phyloP scores from a whole-genome alignment of 1,140 invertebrate genomes.

The Macrobrachium rosenbergii region DNA sequence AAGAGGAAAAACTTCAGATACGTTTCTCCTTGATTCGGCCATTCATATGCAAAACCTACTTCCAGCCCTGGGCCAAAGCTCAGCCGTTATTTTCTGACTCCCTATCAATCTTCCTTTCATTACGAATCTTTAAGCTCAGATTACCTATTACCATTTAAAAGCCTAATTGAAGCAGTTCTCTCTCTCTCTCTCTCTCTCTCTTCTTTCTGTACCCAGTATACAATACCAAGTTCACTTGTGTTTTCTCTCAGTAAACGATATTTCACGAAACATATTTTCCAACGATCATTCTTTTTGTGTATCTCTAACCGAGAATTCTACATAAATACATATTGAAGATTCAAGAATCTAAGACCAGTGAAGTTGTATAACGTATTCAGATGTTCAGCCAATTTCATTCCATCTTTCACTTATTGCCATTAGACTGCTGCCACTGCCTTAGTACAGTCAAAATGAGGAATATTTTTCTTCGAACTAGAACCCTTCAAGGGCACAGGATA shows the following conservation, averaged over 20 bases:
- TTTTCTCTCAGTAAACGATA: too few species aligned
- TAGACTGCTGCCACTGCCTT: too few species aligned
- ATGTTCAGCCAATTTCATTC: too few species aligned
- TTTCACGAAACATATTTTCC: not conserved
- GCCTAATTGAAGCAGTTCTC: conserved; percentile 12
- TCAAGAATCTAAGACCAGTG: too few species aligned
- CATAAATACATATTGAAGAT: too few species aligned
- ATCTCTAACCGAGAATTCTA: too few species aligned
- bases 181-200: conserved; percentile 9
- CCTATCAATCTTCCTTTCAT: conserved; percentile 51
- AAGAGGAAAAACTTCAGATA: not conserved
- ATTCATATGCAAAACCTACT: conserved; percentile 50
- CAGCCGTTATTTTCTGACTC: conserved; percentile 18
- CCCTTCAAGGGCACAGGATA: too few species aligned
- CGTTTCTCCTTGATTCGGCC: conserved; percentile 39
- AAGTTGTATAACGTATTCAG: too few species aligned
- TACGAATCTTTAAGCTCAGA: conserved; percentile 41
- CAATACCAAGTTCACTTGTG: not conserved
- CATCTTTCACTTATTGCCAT: too few species aligned
- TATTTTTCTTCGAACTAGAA: too few species aligned
- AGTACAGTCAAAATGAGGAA: too few species aligned
- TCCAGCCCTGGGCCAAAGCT: conserved; percentile 14
- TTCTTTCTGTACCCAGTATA: not conserved
- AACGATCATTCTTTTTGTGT: too few species aligned
- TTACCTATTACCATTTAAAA: conserved; percentile 56